Evolutionary conservation across 2,888 invertebrate genomes (phyloP), one percentile per base, ranked within the genome.

Genomic region (Diaperis boleti): DNA sequence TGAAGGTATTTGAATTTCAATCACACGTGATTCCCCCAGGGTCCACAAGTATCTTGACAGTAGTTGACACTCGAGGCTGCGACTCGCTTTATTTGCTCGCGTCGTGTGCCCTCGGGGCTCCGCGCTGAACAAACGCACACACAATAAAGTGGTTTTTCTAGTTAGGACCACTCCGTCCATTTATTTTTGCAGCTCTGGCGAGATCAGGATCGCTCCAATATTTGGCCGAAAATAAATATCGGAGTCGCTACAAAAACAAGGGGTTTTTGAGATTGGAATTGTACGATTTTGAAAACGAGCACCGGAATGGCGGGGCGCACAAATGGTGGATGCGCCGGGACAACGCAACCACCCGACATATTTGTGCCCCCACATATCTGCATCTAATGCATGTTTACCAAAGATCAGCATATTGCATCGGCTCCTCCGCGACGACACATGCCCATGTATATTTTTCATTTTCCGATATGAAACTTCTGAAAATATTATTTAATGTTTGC

Each of bases 1-100:
- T 64, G 69, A 69, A 68, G 66, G 68, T 68, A 72, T 71, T 73
- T 72, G 73, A 73, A 73, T 73, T 74, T 74, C 74, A 74, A 74
- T 73, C 71, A 70, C 65, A 67, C 67, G 54, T 66, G 70, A 70
- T 69, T 69, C 69, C 70, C 68, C 70, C 41, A 26, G 72, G 71
- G 69, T 59, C 66, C 59, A 52, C 65, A 52, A 70, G 69, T 71
- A 70, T 69, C 71, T 68, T 67, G 72, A 68, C 69, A 52, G 37
- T 37, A 67, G 69, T 69, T 73, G 71, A 72, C 72, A 73, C 68
- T 69, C 33, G 68, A 66, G 65, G 57, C 62, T 64, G 35, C 62
- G 66, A 62, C 57, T 68, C 65, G 62, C 69, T 70, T 66, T 66
- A 66, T 66, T 65, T 54, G 61, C 20, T 11, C 47, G 20, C 13